Evolutionary conservation across 2,888 invertebrate genomes (phyloP).

Genomic region (Hyppa rectilinea): DNA sequence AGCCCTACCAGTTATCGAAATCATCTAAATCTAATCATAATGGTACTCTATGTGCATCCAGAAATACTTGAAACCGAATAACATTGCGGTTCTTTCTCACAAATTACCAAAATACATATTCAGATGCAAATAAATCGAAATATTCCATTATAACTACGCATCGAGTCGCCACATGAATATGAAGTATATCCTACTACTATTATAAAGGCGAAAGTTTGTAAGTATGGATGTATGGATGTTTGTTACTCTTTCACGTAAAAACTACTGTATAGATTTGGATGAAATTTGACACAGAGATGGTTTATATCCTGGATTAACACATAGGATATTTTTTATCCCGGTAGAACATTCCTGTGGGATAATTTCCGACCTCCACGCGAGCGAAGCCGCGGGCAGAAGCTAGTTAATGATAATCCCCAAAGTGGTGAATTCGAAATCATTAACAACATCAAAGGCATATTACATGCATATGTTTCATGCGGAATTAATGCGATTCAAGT

Average conservation of each 20-base stretch:
- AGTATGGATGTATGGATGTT: too few species aligned
- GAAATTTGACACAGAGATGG: too few species aligned
- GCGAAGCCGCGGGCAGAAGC: too few species aligned
- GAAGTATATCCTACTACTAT: too few species aligned
- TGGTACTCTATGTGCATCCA: conserved; percentile 10
- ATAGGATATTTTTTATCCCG: too few species aligned
- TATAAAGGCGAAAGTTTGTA: too few species aligned
- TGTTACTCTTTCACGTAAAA: too few species aligned
- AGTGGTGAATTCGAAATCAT: conserved; percentile 57
- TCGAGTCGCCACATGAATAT: conserved; percentile 31
- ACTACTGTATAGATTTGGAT: too few species aligned
- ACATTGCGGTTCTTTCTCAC: conserved; percentile 23
- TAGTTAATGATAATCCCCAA: conserved; percentile 45
- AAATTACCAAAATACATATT: conserved; percentile 43
- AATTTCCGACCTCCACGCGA: too few species aligned
- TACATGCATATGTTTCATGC: conserved; percentile 54
- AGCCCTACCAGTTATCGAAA: background rate
- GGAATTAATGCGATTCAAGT: conserved; percentile 63
- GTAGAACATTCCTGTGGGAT: too few species aligned
- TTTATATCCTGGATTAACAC: too few species aligned
- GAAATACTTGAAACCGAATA: conserved; percentile 31
- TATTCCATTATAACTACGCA: conserved; percentile 45
- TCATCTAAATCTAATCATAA: too few species aligned
- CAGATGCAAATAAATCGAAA: conserved; percentile 44
- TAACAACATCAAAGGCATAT: conserved; percentile 60